Evolutionary conservation across 2,797 vertebrate species (phyloP).

Genomic region (Muraenolepis orangiensis): DNA sequence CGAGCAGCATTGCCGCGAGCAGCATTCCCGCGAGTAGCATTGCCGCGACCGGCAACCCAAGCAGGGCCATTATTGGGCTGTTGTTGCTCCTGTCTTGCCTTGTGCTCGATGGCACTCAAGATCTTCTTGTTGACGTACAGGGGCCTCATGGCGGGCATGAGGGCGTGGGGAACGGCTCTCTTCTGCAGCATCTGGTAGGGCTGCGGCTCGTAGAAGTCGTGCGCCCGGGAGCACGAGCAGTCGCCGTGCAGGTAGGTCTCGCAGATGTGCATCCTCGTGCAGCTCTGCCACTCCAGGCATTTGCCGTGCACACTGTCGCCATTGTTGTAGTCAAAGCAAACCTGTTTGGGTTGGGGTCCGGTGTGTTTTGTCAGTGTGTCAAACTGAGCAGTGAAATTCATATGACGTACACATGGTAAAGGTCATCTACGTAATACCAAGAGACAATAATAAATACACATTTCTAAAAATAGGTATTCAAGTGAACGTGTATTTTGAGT

Average conservation of each 20-base stretch:
- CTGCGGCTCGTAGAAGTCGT: constrained; percentile 62
- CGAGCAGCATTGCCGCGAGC: too few relatives aligned
- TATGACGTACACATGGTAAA: too few relatives aligned
- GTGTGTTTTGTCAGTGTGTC: neutral
- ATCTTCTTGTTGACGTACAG: constrained; percentile 58
- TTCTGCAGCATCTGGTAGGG: constrained; percentile 46
- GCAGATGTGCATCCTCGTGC: constrained; percentile 69
- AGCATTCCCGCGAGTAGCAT: too few relatives aligned
- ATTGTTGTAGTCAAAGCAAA: constrained; percentile 71
- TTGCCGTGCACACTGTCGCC: too few relatives aligned
- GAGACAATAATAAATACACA: too few relatives aligned
- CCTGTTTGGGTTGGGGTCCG: constrained; percentile 38
- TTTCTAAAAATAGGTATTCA: too few relatives aligned
- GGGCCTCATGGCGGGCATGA: constrained; percentile 45
- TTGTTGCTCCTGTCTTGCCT: neutral
- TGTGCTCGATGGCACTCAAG: constrained; percentile 25
- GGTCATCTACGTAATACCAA: too few relatives aligned
- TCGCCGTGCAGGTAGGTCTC: constrained; percentile 40
- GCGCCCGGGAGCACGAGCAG: constrained; percentile 56
- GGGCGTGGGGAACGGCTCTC: constrained; percentile 33
- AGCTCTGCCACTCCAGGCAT: constrained; percentile 47
- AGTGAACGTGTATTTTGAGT: neutral
- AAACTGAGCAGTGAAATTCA: too few relatives aligned
- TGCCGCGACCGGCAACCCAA: neutral
- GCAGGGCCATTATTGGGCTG: neutral